Conservation (phyloP, 2,797 vertebrate genomes). For the Enteromius thamalakanensis region DNA sequence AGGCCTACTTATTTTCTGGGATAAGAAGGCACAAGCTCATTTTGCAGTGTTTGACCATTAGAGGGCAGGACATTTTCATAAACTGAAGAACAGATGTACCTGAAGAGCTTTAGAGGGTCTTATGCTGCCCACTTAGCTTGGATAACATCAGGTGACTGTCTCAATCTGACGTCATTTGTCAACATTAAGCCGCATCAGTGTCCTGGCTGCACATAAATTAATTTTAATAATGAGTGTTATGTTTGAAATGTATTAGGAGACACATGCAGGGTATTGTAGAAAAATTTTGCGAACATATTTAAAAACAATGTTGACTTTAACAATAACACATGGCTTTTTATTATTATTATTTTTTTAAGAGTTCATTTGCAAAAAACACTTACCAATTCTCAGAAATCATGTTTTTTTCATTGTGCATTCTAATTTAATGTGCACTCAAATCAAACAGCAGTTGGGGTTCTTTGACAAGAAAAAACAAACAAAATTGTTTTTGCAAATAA, state of each 20-base stretch:
- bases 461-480: too few species aligned
- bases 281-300: too few species aligned
- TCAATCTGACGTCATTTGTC: conserved; percentile 67
- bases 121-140: conserved; percentile 57
- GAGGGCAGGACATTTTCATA: conserved; percentile 41
- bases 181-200: conserved; percentile 58
- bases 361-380: too few species aligned
- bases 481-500: too few species aligned
- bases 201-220: conserved; percentile 41
- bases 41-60: conserved; percentile 18
- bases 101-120: background rate
- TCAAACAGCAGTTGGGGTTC: too few species aligned
- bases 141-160: conserved; percentile 66
- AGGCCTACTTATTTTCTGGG: background rate
- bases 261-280: background rate
- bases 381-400: too few species aligned
- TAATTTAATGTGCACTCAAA: too few species aligned
- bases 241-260: background rate
- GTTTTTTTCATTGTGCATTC: too few species aligned
- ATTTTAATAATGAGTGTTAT: background rate
- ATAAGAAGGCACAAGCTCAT: background rate
- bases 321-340: too few species aligned
- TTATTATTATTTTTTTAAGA: too few species aligned
- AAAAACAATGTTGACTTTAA: too few species aligned
- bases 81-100: background rate